phyloP scores from a whole-genome alignment of 2,888 invertebrate species.

The Ormyrus pomaceus region DNA sequence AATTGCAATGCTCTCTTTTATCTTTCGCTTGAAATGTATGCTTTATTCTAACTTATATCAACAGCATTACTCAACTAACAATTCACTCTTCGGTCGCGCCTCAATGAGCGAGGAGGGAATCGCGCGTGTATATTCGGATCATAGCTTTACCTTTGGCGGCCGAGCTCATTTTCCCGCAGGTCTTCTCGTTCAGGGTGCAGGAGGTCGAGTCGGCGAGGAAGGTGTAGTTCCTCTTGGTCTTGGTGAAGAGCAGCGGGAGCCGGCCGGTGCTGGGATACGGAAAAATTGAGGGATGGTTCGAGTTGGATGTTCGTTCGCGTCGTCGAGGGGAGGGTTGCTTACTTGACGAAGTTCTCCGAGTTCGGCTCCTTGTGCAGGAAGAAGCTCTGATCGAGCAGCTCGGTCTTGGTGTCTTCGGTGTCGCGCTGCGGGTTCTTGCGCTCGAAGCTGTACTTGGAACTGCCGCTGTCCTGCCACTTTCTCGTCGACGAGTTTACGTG shows the following conservation, averaged over 20 bases:
- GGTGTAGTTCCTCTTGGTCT: constrained; percentile 7
- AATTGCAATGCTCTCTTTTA: background rate
- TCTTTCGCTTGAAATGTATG: background rate
- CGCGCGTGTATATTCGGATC: background rate
- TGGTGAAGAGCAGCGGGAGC: constrained; percentile 31
- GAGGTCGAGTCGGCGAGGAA: background rate
- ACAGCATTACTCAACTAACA: background rate
- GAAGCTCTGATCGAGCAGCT: background rate
- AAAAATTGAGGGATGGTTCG: background rate
- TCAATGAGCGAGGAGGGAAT: too few relatives aligned
- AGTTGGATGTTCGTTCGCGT: background rate
- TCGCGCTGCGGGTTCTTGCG: background rate
- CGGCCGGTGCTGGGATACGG: background rate
- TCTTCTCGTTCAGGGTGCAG: background rate
- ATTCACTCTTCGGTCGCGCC: background rate
- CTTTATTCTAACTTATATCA: background rate
- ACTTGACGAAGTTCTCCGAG: background rate
- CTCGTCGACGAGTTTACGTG: background rate
- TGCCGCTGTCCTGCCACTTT: constrained; percentile 14
- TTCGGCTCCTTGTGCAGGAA: background rate
- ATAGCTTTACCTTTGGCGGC: constrained; percentile 4
- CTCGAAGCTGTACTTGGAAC: background rate
- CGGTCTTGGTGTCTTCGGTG: background rate
- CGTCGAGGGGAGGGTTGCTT: background rate
- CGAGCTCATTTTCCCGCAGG: background rate